A percentile compares a stretch with the other conserved stretches of the same genome.
Conservation (phyloP, 2,113 vertebrate species). For the Myotis brandtii region DNA sequence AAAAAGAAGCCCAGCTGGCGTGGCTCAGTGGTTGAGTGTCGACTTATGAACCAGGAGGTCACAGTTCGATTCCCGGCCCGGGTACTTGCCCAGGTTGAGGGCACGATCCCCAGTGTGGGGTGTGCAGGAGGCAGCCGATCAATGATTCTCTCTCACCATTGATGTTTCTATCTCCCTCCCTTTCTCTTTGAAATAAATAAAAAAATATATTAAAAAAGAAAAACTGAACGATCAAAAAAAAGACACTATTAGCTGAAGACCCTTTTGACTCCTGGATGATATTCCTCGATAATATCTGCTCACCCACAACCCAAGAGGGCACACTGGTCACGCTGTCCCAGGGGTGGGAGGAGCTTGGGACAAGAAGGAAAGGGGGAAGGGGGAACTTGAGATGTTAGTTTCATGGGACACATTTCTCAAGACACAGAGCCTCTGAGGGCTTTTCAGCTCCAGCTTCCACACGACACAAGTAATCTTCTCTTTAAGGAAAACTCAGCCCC, state of each 20-base stretch:
- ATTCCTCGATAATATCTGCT: background rate
- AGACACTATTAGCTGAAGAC: background rate
- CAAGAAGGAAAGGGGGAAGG: background rate
- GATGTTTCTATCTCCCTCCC: no score
- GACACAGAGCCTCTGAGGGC: background rate
- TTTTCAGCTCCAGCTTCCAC: background rate
- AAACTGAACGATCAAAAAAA: background rate
- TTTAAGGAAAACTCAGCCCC: background rate
- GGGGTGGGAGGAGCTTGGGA: background rate
- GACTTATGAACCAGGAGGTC: no score
- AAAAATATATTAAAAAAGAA: no score
- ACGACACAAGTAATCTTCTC: background rate
- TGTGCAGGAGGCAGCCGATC: no score
- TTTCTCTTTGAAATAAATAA: no score
- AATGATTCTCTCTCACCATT: no score
- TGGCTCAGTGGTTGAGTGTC: no score
- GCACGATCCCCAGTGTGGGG: no score
- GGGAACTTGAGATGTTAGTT: background rate
- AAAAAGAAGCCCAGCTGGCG: background rate
- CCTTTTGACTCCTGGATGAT: background rate
- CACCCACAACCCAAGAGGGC: background rate
- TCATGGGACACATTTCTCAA: background rate
- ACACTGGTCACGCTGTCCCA: background rate
- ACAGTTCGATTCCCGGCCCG: no score
- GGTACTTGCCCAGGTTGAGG: no score